Evolutionary conservation across 2,797 vertebrate genomes (phyloP), one percentile per base, ranked within the genome.

Genomic region (Acanthurus tractus): DNA sequence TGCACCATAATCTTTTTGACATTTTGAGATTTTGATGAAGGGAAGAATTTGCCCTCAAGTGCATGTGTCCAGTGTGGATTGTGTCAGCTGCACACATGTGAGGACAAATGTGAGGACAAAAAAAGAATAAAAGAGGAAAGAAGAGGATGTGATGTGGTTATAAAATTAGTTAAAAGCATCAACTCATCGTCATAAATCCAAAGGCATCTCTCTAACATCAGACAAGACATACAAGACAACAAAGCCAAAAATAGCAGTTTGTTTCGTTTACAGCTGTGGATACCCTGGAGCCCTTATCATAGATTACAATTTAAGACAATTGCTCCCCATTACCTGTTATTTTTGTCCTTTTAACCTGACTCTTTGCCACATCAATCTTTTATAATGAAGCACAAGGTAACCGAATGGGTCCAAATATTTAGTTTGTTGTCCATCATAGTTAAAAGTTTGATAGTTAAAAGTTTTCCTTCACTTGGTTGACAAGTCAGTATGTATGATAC

Each of bases 401-500:
- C 86, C 89, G 70, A 86, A 85, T 86, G 85, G 81, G 75, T 83
- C 79, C 52, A 45, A 34, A 79, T 80, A 86, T 80, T 85, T 63
- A 82, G 74, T 78, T 85, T 72, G 58, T 70, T 83, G 83, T 89
- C 83, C 88, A 92, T 92, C 80, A 81, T 78, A 88, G 87, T 93
- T 67, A 65, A 79, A 85, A 81, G 74, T 85, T 65, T 81, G 76
- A 86, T n/a, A n/a, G n/a, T n/a, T n/a, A n/a, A n/a, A n/a, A n/a
- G n/a, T 82, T 90, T 92, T 78, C 48, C 65, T 86, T 89, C 78
- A 88, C 84, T 86, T 79, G 74, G 81, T 92, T 89, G 86, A 86
- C 88, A 90, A 92, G 93, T 93, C 89, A 89, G 91, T 93, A 87
- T 94, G 93, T 95, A 93, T 93, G 91, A 92, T 93, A 89, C 72